A percentile compares a stretch with the other conserved stretches of the same genome.
These are phyloP conservation scores for Isotomurus palustris DNA, from an alignment of 2,888 invertebrate genomes.

Conservation along the genomic window DNA sequence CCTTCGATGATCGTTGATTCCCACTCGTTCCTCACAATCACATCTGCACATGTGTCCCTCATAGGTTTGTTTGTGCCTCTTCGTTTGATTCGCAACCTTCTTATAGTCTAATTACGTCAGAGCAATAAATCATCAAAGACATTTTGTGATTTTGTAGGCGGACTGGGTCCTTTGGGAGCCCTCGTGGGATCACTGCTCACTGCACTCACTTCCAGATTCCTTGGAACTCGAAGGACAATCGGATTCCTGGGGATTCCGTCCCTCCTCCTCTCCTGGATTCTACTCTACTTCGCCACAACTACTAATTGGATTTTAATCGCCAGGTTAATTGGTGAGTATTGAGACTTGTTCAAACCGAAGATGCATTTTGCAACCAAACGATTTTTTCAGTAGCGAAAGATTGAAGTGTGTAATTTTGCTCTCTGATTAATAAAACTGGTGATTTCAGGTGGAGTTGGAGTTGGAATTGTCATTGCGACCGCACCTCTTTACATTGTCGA, in stretches of 20 bases:
- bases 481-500: slow-evolving; percentile 31
- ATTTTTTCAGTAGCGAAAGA: no score
- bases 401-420: neutral
- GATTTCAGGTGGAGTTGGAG: slow-evolving; percentile 23
- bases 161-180: slow-evolving; percentile 31
- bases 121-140: neutral
- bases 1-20: slow-evolving; percentile 36
- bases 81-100: no score
- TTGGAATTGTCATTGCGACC: slow-evolving; percentile 22
- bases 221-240: slow-evolving; percentile 23
- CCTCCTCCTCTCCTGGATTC: slow-evolving; percentile 16
- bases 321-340: slow-evolving; percentile 23
- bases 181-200: slow-evolving; percentile 19
- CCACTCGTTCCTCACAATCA: neutral
- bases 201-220: slow-evolving; percentile 9
- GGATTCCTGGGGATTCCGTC: slow-evolving; percentile 19
- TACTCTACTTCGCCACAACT: slow-evolving; percentile 12
- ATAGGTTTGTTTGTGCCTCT: neutral
- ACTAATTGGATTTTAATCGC: slow-evolving; percentile 15
- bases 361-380: neutral
- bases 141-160: slow-evolving; percentile 14
- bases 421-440: no score
- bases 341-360: neutral
- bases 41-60: neutral
- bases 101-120: no score